These are phyloP conservation scores for Miniopterus natalensis DNA, from an alignment of 2,113 vertebrate genomes.

Conservation along the genomic window DNA sequence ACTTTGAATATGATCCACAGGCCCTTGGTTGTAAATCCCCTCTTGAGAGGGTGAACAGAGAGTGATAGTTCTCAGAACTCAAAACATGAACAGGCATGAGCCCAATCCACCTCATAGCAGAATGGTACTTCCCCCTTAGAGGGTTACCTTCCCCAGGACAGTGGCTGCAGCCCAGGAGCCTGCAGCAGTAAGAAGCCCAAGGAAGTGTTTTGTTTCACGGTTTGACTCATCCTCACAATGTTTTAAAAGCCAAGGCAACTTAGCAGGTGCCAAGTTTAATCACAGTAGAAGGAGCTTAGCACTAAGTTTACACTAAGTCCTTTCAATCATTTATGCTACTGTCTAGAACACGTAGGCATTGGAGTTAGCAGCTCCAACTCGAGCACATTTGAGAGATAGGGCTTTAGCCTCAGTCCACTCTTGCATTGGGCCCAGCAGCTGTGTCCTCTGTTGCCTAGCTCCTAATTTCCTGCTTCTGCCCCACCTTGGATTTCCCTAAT, in stretches of 20 bases:
- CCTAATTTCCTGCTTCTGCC: background rate
- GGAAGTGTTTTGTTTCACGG: background rate
- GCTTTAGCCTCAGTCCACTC: background rate
- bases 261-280: background rate
- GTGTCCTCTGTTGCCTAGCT: background rate
- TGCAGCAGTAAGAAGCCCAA: background rate
- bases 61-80: background rate
- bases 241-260: conserved; percentile 24
- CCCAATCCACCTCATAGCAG: background rate
- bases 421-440: background rate
- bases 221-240: background rate
- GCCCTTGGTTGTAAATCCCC: background rate
- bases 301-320: background rate
- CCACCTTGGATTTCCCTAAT: background rate
- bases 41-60: background rate
- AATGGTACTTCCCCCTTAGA: background rate
- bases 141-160: background rate
- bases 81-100: background rate
- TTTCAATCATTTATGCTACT: background rate
- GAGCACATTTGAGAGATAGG: background rate
- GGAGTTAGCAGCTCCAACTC: background rate
- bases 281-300: background rate
- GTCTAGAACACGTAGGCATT: background rate
- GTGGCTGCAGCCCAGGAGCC: background rate
- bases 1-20: conserved; percentile 3